phyloP scores from a whole-genome alignment of 2,888 invertebrate genomes.

The Beris morrisii region DNA sequence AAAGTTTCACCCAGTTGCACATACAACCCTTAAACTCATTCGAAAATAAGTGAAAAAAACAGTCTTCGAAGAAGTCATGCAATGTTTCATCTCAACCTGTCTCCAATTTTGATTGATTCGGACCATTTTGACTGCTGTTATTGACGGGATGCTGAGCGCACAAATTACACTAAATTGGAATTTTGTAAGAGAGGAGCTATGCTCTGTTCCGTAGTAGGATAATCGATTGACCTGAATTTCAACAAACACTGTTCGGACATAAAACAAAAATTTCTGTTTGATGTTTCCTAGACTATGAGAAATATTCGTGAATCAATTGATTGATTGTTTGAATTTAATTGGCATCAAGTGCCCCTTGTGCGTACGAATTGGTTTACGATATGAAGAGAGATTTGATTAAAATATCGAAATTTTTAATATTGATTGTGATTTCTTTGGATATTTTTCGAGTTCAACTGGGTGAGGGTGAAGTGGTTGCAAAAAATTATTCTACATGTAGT shows the following conservation, averaged over 20 bases:
- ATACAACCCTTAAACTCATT: no score
- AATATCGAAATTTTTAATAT: neutral
- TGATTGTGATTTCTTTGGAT: neutral
- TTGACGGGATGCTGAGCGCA: constrained; percentile 19
- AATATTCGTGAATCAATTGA: constrained; percentile 19
- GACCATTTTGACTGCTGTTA: constrained; percentile 15
- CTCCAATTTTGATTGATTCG: constrained; percentile 23
- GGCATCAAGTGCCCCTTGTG: constrained; percentile 25
- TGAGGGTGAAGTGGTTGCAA: no score
- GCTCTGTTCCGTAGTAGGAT: neutral
- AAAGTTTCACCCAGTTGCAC: no score
- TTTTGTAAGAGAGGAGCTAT: constrained; percentile 7
- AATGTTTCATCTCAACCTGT: constrained; percentile 23
- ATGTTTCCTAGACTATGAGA: constrained; percentile 1
- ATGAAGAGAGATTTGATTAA: neutral
- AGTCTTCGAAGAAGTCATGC: neutral
- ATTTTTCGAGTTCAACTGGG: neutral
- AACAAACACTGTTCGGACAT: neutral
- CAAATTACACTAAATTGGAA: constrained; percentile 27
- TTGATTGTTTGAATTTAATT: constrained; percentile 29
- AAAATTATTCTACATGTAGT: no score
- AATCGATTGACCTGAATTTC: constrained; percentile 28
- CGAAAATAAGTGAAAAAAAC: no score
- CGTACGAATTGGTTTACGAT: constrained; percentile 19
- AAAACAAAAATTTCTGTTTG: constrained; percentile 16